Conservation (phyloP, 2,888 invertebrate species). For the Netelia inedita region DNA sequence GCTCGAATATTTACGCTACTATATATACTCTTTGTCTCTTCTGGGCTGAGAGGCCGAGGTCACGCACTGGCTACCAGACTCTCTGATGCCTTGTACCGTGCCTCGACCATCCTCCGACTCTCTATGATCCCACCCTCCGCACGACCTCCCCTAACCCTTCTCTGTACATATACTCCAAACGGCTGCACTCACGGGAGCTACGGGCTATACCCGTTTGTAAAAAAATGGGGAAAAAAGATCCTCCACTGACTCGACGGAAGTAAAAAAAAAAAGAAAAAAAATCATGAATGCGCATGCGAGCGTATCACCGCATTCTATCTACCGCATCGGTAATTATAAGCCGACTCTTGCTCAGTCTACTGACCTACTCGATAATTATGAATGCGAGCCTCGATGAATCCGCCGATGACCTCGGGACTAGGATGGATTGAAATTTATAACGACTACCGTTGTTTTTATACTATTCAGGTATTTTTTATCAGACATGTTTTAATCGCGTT, state of each 20-base stretch:
- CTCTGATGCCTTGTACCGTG: constrained; percentile 42
- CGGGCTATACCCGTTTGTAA: constrained; percentile 41
- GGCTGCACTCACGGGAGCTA: constrained; percentile 47
- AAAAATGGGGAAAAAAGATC: background rate
- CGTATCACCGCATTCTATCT: constrained; percentile 28
- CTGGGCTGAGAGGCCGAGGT: constrained; percentile 60
- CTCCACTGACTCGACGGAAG: constrained; percentile 14
- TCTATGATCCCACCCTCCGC: constrained; percentile 35
- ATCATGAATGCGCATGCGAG: constrained; percentile 30
- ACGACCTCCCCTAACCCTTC: constrained; percentile 32
- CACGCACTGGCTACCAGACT: constrained; percentile 59
- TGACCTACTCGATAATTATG: constrained; percentile 17
- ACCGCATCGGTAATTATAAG: constrained; percentile 6
- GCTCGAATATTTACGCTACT: constrained; percentile 58
- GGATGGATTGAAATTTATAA: background rate
- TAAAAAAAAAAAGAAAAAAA: constrained; percentile 8
- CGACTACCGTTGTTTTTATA: background rate
- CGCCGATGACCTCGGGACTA: background rate
- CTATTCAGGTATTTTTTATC: background rate
- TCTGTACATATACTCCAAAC: constrained; percentile 59
- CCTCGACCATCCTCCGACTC: constrained; percentile 45
- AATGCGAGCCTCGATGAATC: constrained; percentile 10
- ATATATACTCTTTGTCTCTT: constrained; percentile 58
- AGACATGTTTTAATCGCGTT: background rate
- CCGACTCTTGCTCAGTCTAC: constrained; percentile 4